Evolutionary conservation across 1,140 invertebrate species (phyloP), one percentile per base, ranked within the genome.

Genomic region (Apis dorsata): DNA sequence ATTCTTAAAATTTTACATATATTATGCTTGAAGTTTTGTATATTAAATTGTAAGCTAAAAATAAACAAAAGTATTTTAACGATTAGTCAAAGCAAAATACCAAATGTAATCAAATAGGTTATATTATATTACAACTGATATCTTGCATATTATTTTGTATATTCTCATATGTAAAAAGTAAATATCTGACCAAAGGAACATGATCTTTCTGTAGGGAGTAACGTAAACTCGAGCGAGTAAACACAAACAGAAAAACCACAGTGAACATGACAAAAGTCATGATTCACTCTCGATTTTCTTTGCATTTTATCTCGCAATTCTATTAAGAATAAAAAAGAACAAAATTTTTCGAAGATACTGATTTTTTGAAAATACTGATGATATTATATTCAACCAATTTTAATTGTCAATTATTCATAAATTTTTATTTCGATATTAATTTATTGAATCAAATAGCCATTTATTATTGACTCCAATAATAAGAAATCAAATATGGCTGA

Each of bases 211-310:
- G 73, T 4, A 55, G 63, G 34, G 44, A 68, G 44, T 51, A 53
- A 81, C 24, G 53, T 74, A 76, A 76, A 68, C 63, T 53, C 62
- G 79, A 81, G 63, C 44, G 55, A 76, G 74, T 69, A 75, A 82
- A 82, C 57, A 57, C 77, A 82, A 60, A 24, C 9, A 68, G 49
- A 21, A 59, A 76, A 76, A 60, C 63, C 79, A 19, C 62, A 72
- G 24, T 28, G 19, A 63, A 15, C 73, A 17, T 55, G 68, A 76
- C 73, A 76, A 55, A 0, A 72, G 78, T 13, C 21, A 63, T 76
- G 73, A 69, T 53, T 68, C 65, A 82, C 74, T 77, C 49, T 82
- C 80, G 65, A 69, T 82, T 82, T 62, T 24, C 65, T 44, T 60
- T 51, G n/a, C 28, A 34, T 49, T 44, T 57, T 34, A 24, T 55